Base-by-base conservation (phyloP, 1,140 invertebrate genomes). In the Neodiprion pinetum region DNA sequence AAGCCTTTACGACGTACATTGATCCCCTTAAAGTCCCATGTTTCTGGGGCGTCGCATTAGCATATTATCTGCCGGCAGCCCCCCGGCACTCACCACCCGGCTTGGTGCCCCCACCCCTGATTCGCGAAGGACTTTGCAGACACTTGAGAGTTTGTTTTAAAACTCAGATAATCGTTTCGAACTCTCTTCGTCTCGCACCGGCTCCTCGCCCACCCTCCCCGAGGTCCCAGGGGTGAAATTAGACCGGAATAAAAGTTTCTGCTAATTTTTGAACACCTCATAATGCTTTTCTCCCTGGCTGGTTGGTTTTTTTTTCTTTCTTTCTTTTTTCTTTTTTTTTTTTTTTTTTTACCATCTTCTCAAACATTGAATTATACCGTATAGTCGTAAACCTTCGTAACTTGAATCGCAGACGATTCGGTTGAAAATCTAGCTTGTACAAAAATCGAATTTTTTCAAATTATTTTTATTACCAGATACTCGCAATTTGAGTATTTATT, bases 91-190 rank as follows among this genome's bases (percentile, higher is more conserved):
- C 70, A 17, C 71, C 66, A 67, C 70, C 67, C 53, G 69, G 69
- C 74, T 70, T 70, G 72, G 70, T 71, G 61, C 70, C 73, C 74
- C 72, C 50, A 71, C 69, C 73, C 74, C 75, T 76, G 77, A 80
- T 84, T 85, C 81, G 76, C 80, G 69, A 76, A 85, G 80, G 85
- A 86, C 84, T 85, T 86, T 83, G 81, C 85, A 86, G 85, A 85
- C 85, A 87, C 84, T 87, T 83, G 84, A 86, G 83, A 86, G 85
- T 87, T 85, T 83, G 82, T 85, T 85, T 86, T 84, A 86, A 86
- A 86, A 86, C 83, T 86, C 82, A 82, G 84, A 87, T 86, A 85
- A 87, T 86, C 85, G 85, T 86, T 85, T 82, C 84, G 74, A 85
- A 79, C 77, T 79, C 78, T 47, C 48, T 40, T 17, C 70, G 21